phyloP scores from a whole-genome alignment of 2,888 invertebrate genomes.

The Luffia ferchaultella region DNA sequence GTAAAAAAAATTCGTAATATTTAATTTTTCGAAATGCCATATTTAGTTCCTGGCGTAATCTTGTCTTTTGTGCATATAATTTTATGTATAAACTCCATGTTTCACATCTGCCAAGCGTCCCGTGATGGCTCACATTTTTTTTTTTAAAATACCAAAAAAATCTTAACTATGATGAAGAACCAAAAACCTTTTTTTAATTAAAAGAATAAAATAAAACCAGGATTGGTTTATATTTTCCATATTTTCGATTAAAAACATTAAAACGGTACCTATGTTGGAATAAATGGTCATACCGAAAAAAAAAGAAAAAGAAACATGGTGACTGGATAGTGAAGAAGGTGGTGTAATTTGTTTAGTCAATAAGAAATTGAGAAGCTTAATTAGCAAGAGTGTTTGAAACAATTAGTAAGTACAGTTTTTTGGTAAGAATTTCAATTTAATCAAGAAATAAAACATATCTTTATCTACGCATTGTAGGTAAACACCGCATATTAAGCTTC shows the following conservation, averaged over 20 bases:
- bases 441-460: slow-evolving; percentile 12
- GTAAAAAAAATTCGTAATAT: too few relatives aligned
- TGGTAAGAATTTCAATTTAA: slow-evolving; percentile 8
- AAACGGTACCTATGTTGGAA: background rate
- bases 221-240: slow-evolving; percentile 3
- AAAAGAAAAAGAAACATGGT: slow-evolving; percentile 48
- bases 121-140: too few relatives aligned
- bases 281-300: slow-evolving; percentile 8
- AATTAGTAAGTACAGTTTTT: slow-evolving; percentile 43
- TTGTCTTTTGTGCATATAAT: too few relatives aligned
- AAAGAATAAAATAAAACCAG: too few relatives aligned
- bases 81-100: too few relatives aligned
- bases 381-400: slow-evolving; percentile 63
- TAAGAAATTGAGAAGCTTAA: slow-evolving; percentile 52
- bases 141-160: too few relatives aligned
- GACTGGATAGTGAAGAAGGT: slow-evolving; percentile 56
- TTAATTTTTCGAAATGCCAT: too few relatives aligned
- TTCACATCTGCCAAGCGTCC: too few relatives aligned
- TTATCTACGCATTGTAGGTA: slow-evolving; percentile 35
- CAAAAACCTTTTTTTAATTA: too few relatives aligned
- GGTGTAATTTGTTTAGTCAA: slow-evolving; percentile 46
- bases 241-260: background rate
- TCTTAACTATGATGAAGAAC: too few relatives aligned
- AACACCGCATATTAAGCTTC: slow-evolving; percentile 62
- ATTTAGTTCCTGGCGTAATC: too few relatives aligned